Conservation (phyloP, 23 tunicate species). For the Oikopleura dioica region DNA sequence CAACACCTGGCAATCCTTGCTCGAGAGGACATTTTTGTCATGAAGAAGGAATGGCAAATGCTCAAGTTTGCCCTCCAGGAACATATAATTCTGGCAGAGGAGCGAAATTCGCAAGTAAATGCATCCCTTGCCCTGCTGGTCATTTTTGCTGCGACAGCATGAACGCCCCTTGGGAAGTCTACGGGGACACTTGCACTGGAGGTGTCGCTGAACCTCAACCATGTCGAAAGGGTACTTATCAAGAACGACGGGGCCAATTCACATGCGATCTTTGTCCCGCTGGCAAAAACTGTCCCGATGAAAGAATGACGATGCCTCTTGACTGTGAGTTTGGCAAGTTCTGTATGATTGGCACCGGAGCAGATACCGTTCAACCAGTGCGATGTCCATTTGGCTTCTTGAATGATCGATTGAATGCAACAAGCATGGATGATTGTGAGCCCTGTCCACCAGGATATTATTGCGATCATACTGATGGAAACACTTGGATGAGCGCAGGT, state of each 20-base stretch:
- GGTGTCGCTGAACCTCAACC: background rate
- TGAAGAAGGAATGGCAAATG: slow-evolving; percentile 20
- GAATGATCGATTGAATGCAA: background rate
- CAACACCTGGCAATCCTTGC: slow-evolving; percentile 16
- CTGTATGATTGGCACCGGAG: background rate
- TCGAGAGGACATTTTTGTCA: slow-evolving; percentile 62
- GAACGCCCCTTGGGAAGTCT: too few relatives aligned
- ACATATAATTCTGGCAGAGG: slow-evolving; percentile 17
- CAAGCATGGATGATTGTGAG: background rate
- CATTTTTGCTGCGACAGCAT: background rate
- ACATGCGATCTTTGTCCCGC: slow-evolving; percentile 29
- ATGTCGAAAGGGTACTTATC: background rate
- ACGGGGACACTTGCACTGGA: background rate
- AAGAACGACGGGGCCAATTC: background rate
- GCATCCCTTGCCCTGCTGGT: background rate
- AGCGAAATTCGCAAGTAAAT: background rate
- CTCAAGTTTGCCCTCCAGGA: slow-evolving; percentile 32
- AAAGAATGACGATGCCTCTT: slow-evolving; percentile 24
- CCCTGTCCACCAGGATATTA: slow-evolving; percentile 31
- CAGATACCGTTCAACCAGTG: background rate
- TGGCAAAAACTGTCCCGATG: slow-evolving; percentile 42
- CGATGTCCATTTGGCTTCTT: background rate
- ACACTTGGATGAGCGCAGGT: background rate
- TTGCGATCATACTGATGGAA: slow-evolving; percentile 32
- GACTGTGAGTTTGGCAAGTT: background rate